Base-by-base conservation (phyloP, 2,113 vertebrate genomes). In the Microcebus murinus region DNA sequence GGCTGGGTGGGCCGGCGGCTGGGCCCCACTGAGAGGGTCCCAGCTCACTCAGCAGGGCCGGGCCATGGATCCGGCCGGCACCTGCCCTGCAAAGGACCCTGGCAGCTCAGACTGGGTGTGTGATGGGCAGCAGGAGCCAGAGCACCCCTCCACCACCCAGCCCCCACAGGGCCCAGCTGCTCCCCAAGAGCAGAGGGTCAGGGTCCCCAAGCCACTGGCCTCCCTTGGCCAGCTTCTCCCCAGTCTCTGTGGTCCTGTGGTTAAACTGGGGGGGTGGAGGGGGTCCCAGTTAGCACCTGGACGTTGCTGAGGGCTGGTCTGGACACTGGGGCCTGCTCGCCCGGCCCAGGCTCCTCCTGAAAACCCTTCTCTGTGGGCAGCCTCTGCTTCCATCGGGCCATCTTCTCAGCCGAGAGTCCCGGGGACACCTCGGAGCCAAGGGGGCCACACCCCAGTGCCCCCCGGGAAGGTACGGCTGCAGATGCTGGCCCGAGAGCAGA, bases 261-360 rank as follows among this genome's bases (percentile, higher is more conserved):
- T 39, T 18, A 23, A 42, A 2, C 45, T 0, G 0, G 29, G 27
- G 0, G 1, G 29, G 27, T 2, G 1, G 18, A 0, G 0, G n/a
- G n/a, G 6, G 31, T 10, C 25, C 52, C 63, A 10, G 0, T 29
- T 7, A 7, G 52, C 7, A 8, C 11, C 39, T 27, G 10, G 13
- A 45, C 4, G 34, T 8, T 5, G 17, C 48, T 5, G 13, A 39
- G 52, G 68, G 63, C 34, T 2, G 36, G 29, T 39, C 48, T 71
- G 65, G 42, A 61, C 61, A 21, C 1, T 7, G 4, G 68, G 48
- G 0, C 25, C 11, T 81, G 50, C 48, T 55, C 29, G 0, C 12
- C 34, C 8, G 20, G 2, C 57, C 52, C 42, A 1, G 25, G 10
- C 17, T 65, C 15, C 48, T 57, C 67, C 68, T 1, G 0, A 8